phyloP scores from a whole-genome alignment of 2,797 vertebrate genomes.

The Natrix natrix region DNA sequence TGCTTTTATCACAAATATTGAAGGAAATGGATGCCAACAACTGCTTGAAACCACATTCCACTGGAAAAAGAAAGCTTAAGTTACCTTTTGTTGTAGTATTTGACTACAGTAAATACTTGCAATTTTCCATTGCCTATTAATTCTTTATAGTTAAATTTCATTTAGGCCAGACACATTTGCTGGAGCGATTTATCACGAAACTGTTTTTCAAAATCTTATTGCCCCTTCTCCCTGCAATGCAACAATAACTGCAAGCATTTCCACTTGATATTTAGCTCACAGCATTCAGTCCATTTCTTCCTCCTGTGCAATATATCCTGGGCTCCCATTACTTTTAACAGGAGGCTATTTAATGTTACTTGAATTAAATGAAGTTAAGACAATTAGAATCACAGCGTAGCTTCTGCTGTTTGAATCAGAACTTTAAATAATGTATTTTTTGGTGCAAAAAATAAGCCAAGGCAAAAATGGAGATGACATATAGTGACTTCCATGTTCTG shows the following conservation, averaged over 20 bases:
- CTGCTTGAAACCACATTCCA: conserved; percentile 4
- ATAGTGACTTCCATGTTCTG: neutral
- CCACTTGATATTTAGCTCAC: neutral
- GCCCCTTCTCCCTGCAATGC: neutral
- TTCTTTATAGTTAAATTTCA: neutral
- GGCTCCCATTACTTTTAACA: conserved; percentile 5
- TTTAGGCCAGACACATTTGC: neutral
- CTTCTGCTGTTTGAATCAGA: conserved; percentile 7
- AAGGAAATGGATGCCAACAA: conserved; percentile 15
- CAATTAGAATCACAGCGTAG: conserved; percentile 14
- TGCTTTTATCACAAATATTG: conserved; percentile 20
- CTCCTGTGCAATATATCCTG: neutral
- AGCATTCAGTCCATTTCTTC: neutral
- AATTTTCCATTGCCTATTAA: neutral
- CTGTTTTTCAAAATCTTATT: neutral
- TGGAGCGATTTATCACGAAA: neutral
- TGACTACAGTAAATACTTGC: neutral
- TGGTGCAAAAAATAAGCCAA: conserved; percentile 11
- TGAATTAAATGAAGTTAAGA: neutral
- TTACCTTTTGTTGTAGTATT: neutral
- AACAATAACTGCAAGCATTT: neutral
- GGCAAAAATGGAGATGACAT: neutral
- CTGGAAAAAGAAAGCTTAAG: neutral
- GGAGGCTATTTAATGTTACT: neutral
- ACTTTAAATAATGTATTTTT: conserved; percentile 1